Conservation (phyloP, 2,113 vertebrate species). For the Oplegnathus fasciatus region DNA sequence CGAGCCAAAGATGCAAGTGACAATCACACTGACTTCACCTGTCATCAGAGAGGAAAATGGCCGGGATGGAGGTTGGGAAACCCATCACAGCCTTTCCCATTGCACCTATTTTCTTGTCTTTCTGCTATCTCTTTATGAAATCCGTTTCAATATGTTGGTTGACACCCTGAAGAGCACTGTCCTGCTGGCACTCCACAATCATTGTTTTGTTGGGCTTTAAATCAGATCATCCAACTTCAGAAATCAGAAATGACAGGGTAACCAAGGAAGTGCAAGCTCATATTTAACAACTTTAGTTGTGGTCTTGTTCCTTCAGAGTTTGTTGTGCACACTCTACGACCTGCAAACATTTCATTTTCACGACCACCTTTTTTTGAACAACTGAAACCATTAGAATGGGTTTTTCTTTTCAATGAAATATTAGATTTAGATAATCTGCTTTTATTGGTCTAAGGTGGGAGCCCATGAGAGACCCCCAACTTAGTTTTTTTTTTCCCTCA, state of each 20-base stretch:
- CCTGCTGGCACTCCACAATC: slow-evolving; percentile 82
- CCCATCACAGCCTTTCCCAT: slow-evolving; percentile 53
- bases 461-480: not conserved
- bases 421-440: not conserved
- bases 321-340: not conserved
- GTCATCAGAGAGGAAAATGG: slow-evolving; percentile 94
- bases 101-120: slow-evolving; percentile 55
- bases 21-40: slow-evolving; percentile 97
- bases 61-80: slow-evolving; percentile 96
- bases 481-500: not conserved
- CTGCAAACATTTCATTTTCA: not conserved
- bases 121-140: slow-evolving; percentile 69
- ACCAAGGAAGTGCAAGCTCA: slow-evolving; percentile 48
- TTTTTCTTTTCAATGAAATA: not conserved
- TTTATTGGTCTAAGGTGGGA: slow-evolving; percentile 7
- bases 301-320: slow-evolving; percentile 12
- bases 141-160: slow-evolving; percentile 77
- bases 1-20: slow-evolving; percentile 99
- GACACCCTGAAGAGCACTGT: slow-evolving; percentile 78
- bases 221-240: slow-evolving; percentile 7
- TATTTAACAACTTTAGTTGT: not conserved
- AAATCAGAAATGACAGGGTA: slow-evolving; percentile 19
- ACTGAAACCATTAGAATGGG: not conserved
- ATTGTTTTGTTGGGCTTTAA: slow-evolving; percentile 3
- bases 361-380: not conserved